phyloP scores from a whole-genome alignment of 2,797 vertebrate species.

The Anguilla anguilla region DNA sequence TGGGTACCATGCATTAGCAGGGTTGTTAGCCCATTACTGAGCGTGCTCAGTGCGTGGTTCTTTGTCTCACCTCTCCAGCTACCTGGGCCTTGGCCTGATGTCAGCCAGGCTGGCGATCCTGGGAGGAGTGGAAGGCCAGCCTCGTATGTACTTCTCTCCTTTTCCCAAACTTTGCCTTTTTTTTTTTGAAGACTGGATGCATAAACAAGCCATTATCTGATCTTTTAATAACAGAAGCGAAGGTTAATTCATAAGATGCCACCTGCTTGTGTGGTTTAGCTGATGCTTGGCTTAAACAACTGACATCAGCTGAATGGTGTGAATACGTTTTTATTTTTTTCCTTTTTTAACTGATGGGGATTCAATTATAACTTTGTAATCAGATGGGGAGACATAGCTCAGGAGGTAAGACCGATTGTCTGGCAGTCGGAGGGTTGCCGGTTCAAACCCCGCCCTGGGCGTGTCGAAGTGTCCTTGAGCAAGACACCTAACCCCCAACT shows the following conservation, averaged over 20 bases:
- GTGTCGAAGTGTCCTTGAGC: too few species aligned
- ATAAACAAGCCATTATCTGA: constrained; percentile 81
- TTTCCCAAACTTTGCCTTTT: constrained; percentile 53
- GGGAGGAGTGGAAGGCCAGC: constrained; percentile 78
- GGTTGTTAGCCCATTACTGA: not conserved
- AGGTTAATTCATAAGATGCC: constrained; percentile 72
- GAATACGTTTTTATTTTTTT: not conserved
- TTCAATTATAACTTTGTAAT: constrained; percentile 46
- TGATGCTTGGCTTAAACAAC: constrained; percentile 46
- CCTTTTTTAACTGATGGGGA: constrained; percentile 22
- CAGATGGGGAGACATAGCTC: too few species aligned
- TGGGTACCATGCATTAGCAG: not conserved
- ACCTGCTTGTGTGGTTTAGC: constrained; percentile 69
- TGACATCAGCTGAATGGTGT: constrained; percentile 32
- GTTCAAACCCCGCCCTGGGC: too few species aligned
- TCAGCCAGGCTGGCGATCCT: constrained; percentile 88
- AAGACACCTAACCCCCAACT: too few species aligned
- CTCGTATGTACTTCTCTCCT: constrained; percentile 77
- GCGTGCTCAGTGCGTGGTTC: not conserved
- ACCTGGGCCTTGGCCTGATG: constrained; percentile 93
- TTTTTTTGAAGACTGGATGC: constrained; percentile 34
- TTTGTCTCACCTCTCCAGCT: constrained; percentile 69
- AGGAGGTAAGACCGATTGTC: too few species aligned
- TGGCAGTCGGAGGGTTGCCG: too few species aligned
- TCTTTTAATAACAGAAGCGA: constrained; percentile 70